Evolutionary conservation across 2,797 vertebrate species (phyloP), one percentile per base, ranked within the genome.

Genomic region (Myoxocephalus aenaeus): DNA sequence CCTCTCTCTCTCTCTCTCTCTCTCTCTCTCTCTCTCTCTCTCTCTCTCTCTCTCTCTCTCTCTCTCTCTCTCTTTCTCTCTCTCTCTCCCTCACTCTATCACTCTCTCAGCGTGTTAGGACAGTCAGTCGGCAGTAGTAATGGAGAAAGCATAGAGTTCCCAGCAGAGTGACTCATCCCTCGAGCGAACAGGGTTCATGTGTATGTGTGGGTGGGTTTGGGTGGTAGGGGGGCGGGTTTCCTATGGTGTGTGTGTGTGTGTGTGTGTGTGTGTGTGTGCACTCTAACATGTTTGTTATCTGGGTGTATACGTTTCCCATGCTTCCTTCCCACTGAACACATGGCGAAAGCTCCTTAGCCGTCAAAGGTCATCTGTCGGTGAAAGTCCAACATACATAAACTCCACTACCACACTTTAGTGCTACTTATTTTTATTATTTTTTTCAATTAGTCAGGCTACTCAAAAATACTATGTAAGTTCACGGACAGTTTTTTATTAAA

Each of bases 91-190:
- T 18, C 15, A 10, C 48, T n/a, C 40, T 75, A 40, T 76, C 56
- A 61, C 27, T 81, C n/a, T 32, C 42, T 5, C 32, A 72, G 70
- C 69, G 4, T 77, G 76, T 74, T 56, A 32, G 69, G 74, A 38
- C 82, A 80, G 65, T 83, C 78, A 68, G 68, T 79, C 69, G 65
- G 83, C 67, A 61, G 83, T 86, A 86, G 90, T 90, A 90, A 93
- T 88, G 74, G 84, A 63, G 84, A 90, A 90, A 86, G 90, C 82
- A 86, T 90, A 89, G 89, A 87, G 91, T 93, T 93, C 91, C 92
- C 92, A 93, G 92, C 92, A 93, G 82, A 80, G 80, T 93, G 92
- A 93, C 77, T 93, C 92, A 93, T 71, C 0, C 20, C 53, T 85
- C 58, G 1, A 70, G 81, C 14, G 20, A 91, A 86, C 76, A 59